Base-by-base conservation (phyloP, 2,797 vertebrate species). In the Apodemus agrarius region DNA sequence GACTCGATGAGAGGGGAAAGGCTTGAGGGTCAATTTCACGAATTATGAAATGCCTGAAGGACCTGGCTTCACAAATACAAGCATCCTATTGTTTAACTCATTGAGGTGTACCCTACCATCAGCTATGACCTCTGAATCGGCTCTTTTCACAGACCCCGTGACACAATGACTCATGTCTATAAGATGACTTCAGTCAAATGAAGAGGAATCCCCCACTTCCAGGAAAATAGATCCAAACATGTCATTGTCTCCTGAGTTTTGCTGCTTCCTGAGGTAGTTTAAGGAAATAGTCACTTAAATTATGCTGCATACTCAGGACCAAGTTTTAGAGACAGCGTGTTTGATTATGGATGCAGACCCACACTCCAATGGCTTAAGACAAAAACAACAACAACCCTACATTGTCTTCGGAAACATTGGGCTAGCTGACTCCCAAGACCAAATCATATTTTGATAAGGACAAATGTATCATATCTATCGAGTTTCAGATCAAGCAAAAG, bases 11-110 rank as follows among this genome's bases (percentile, higher is more conserved):
- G 46, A 22, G 29, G 54, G 61, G 75, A 17, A 22, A 57, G 61
- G 29, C 81, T 22, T 49, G 80, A 82, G 37, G 37, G 63, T 80
- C 16, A 1, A 72, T 67, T 65, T 94, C 49, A 76, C 88, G 84
- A 94, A 89, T 96, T 96, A 95, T 81, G 90, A 93, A 91, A 91
- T 91, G 81, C 78, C 65, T 57, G 17, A 92, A 83, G 69, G 75
- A 61, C 46, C 26, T 65, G 37, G 21, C 69, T 91, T 86, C 63
- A 92, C 90, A 95, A 88, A 54, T 46, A 86, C 89, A 94, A 93
- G 72, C 26, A 86, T 78, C 90, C 54, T 75, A 11, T 65, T 54
- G 65, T 83, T 97, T 92, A 95, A 95, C 85, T 94, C 57, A n/a
- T 0, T 24, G 19, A 75, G 29, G n/a, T 94, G 65, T 92, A 43